These are phyloP conservation scores for Craterocephalus amniculus DNA, from an alignment of 2,797 vertebrate species.

Conservation along the genomic window DNA sequence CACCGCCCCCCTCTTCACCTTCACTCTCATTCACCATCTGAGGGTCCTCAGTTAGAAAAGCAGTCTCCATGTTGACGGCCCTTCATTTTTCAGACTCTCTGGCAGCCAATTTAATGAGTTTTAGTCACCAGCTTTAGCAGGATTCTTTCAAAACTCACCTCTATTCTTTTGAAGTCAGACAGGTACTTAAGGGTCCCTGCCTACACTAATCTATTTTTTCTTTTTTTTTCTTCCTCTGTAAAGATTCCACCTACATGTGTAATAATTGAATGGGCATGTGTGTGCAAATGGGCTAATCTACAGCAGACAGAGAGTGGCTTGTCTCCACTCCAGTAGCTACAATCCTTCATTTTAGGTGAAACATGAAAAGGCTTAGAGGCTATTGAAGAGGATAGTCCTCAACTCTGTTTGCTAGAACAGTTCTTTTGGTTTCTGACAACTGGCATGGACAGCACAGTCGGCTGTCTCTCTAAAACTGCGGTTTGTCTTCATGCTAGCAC, in stretches of 20 bases:
- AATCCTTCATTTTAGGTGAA: constrained; percentile 69
- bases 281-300: constrained; percentile 61
- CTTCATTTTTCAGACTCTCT: constrained; percentile 36
- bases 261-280: constrained; percentile 22
- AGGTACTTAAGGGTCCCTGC: constrained; percentile 50
- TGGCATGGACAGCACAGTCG: constrained; percentile 31
- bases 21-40: constrained; percentile 22
- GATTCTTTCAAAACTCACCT: constrained; percentile 52
- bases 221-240: not conserved
- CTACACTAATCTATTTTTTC: constrained; percentile 44
- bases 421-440: constrained; percentile 50
- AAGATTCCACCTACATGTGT: constrained; percentile 37
- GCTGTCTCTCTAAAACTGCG: constrained; percentile 45
- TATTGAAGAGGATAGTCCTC: constrained; percentile 64
- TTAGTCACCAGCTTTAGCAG: constrained; percentile 46
- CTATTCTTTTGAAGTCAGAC: constrained; percentile 53
- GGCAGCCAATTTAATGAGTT: constrained; percentile 63
- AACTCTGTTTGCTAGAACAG: constrained; percentile 38
- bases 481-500: constrained; percentile 24
- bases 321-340: constrained; percentile 58
- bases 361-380: constrained; percentile 57
- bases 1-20: constrained; percentile 23
- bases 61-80: constrained; percentile 31
- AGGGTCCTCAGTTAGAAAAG: constrained; percentile 30
- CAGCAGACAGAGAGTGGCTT: constrained; percentile 65